Percentiles rank a stretch among this genome's conserved stretches.
These are phyloP conservation scores for Caenorhabditis panamensis DNA, from an alignment of 2,888 invertebrate genomes.

Conservation along the genomic window DNA sequence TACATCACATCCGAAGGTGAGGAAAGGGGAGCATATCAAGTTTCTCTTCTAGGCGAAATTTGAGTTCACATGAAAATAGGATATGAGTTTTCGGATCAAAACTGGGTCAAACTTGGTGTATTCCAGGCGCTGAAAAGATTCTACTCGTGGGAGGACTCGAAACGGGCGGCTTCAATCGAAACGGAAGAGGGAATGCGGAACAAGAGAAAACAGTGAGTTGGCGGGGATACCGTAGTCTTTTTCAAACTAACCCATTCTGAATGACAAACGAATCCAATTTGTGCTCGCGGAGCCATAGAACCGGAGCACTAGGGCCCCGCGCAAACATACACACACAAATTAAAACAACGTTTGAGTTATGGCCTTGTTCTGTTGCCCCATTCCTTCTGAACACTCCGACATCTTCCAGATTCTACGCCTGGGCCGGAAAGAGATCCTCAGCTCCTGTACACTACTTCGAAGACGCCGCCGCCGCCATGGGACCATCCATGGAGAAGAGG, in stretches of 20 bases:
- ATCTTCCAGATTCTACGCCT: conserved; percentile 60
- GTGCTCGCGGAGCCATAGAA: not conserved
- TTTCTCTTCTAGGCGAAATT: conserved; percentile 31
- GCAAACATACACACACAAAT: conserved; percentile 1
- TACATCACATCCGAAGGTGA: conserved; percentile 7
- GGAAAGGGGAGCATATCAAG: conserved; percentile 12
- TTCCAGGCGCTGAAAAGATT: conserved; percentile 56
- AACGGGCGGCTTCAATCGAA: conserved; percentile 45
- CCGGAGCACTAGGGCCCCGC: too few relatives aligned
- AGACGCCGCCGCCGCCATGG: conserved; percentile 13
- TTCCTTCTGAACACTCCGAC: not conserved
- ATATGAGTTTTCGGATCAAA: conserved; percentile 22
- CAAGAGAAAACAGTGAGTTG: conserved; percentile 61
- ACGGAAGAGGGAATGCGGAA: conserved; percentile 46
- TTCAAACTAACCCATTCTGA: not conserved
- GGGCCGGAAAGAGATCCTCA: conserved; percentile 58
- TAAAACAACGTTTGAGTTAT: conserved; percentile 33
- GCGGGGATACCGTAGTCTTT: not conserved
- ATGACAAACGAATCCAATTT: conserved; percentile 5
- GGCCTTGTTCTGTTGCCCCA: not conserved
- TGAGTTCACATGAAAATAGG: conserved; percentile 21
- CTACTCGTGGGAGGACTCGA: conserved; percentile 62
- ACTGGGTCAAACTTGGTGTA: conserved; percentile 15
- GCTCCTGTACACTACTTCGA: conserved; percentile 36
- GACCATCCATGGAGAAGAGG: conserved; percentile 47